These are phyloP conservation scores for Calameuta pallipes DNA, from an alignment of 2,888 invertebrate species.

Conservation along the genomic window DNA sequence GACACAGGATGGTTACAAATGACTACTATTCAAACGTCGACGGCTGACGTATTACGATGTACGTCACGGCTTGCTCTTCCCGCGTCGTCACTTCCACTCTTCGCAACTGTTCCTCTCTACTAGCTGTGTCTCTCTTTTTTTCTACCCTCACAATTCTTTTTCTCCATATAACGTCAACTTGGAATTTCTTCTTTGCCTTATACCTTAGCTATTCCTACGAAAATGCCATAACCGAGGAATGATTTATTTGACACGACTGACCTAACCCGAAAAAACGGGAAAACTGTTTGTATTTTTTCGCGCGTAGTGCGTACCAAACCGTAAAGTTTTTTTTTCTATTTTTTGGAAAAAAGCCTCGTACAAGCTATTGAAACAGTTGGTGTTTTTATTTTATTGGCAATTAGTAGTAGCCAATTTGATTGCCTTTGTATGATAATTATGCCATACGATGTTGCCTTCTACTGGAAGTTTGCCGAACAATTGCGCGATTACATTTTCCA, in stretches of 20 bases:
- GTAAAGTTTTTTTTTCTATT: neutral
- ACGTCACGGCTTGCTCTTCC: neutral
- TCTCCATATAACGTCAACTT: too few relatives aligned
- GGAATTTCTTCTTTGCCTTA: constrained; percentile 6
- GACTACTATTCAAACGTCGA: constrained; percentile 18
- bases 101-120: neutral
- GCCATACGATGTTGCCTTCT: neutral
- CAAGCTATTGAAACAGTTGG: too few relatives aligned
- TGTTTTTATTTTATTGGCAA: too few relatives aligned
- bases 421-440: constrained; percentile 21
- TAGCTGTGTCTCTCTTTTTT: neutral
- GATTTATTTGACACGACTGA: constrained; percentile 40
- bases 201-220: constrained; percentile 24
- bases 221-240: constrained; percentile 33
- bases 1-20: constrained; percentile 22
- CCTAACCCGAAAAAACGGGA: constrained; percentile 10
- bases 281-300: constrained; percentile 15
- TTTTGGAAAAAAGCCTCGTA: too few relatives aligned
- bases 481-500: neutral
- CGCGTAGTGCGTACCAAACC: constrained; percentile 17
- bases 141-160: neutral
- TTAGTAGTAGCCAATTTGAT: constrained; percentile 2
- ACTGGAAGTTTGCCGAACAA: too few relatives aligned
- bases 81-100: neutral
- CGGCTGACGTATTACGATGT: constrained; percentile 23